Conservation (phyloP, 2,113 vertebrate genomes). For the Salvator merianae region DNA sequence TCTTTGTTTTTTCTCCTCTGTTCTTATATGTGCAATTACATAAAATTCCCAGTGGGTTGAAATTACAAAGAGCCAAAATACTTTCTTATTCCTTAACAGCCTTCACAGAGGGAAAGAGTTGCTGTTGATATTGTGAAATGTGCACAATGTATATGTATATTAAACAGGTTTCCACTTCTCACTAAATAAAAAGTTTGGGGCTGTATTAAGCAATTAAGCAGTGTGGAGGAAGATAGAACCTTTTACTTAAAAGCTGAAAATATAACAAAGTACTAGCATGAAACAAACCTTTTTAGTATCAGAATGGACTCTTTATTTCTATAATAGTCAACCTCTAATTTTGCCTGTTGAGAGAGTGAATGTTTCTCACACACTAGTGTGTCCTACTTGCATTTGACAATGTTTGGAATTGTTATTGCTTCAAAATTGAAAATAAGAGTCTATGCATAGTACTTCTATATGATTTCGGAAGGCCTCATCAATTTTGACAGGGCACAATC, state of each 20-base stretch:
- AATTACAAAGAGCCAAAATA: neutral
- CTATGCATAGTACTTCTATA: slow-evolving; percentile 22
- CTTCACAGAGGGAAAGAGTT: neutral
- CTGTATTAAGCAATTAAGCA: slow-evolving; percentile 9
- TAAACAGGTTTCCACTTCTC: neutral
- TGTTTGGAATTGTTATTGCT: slow-evolving; percentile 13
- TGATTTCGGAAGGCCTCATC: slow-evolving; percentile 35
- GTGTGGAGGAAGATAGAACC: neutral
- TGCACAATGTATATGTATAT: neutral
- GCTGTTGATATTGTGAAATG: neutral
- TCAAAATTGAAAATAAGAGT: slow-evolving; percentile 45
- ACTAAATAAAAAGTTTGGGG: slow-evolving; percentile 16
- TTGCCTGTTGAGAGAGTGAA: slow-evolving; percentile 39
- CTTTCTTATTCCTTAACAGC: neutral
- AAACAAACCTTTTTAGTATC: neutral
- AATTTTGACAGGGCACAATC: slow-evolving; percentile 33
- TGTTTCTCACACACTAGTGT: slow-evolving; percentile 25
- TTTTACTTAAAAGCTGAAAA: neutral
- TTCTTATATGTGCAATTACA: neutral
- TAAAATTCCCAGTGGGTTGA: slow-evolving; percentile 15
- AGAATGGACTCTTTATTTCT: slow-evolving; percentile 48
- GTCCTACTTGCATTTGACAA: slow-evolving; percentile 35
- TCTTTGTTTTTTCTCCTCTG: slow-evolving; percentile 1
- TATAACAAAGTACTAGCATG: neutral
- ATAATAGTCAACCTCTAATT: slow-evolving; percentile 30